Evolutionary conservation across 2,113 vertebrate genomes (phyloP).

Genomic region (Drymodes brunneopygia): DNA sequence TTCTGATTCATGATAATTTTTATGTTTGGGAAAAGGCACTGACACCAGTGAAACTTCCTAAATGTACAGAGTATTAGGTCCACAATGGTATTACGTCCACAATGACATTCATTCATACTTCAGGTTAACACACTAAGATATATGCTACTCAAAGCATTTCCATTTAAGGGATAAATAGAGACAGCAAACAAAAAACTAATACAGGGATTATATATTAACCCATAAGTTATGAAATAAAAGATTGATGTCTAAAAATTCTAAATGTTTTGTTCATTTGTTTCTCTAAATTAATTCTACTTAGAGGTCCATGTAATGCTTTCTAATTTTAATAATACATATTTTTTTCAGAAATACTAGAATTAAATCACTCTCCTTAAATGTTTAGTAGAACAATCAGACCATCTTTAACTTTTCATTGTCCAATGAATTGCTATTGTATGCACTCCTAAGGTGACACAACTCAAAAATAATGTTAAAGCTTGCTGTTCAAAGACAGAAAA

Average conservation of each 20-base stretch:
- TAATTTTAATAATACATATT: background rate
- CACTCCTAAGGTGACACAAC: background rate
- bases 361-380: background rate
- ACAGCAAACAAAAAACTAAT: background rate
- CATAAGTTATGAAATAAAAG: background rate
- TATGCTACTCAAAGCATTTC: background rate
- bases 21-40: background rate
- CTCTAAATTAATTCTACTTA: background rate
- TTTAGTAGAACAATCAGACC: background rate
- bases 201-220: background rate
- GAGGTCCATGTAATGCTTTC: background rate
- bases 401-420: background rate
- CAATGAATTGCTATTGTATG: background rate
- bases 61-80: background rate
- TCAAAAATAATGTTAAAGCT: background rate
- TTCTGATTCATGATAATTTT: background rate
- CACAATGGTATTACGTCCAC: background rate
- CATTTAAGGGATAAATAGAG: background rate
- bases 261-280: background rate
- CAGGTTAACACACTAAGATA: background rate
- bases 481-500: background rate
- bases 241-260: background rate
- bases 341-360: background rate
- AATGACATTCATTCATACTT: background rate
- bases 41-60: background rate